Base-by-base conservation (phyloP, 2,113 vertebrate genomes). In the Opisthocomus hoazin region DNA sequence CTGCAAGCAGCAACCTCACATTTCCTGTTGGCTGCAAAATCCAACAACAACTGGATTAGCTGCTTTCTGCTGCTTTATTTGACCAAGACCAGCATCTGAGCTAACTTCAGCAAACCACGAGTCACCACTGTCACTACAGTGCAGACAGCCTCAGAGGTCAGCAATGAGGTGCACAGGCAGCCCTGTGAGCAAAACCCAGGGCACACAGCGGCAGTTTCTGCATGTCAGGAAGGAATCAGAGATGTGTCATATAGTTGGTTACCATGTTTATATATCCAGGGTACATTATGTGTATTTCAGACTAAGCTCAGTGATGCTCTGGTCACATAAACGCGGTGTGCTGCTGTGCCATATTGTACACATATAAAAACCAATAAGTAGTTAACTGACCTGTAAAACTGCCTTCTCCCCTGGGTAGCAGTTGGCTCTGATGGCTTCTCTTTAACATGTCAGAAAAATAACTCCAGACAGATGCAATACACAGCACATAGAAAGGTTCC, bases 341-440 rank as follows among this genome's bases (percentile, higher is more conserved):
- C 58, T 92, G 69, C 80, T 71, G 82, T 11, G 51, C 66, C 61
- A 71, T 36, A 54, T 53, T 39, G 61, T 65, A 80, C 74, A 30
- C 30, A 53, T 3, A 78, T 51, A 84, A 82, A 88, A 89, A 13
- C 34, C 7, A 18, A 2, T 63, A 89, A 88, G 75, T 66, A 70
- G 84, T 79, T 94, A 96, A 93, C 74, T 96, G 96, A 94, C 94
- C 96, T 94, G 89, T 89, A 89, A 91, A 96, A 93, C 89, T 70
- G 90, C 80, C 16, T 58, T 70, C 65, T 95, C 95, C 87, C 91
- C 63, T 77, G 81, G 84, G 89, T 51, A 84, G 89, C 74, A 76
- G n/a, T 88, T 81, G 90, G 90, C 79, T 95, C 75, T 84, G 80
- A 94, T 41, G 61, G 69, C n/a, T 87, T 84, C 89, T 77, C 84